Percentiles rank a stretch among this genome's conserved stretches.
phyloP scores from a whole-genome alignment of 2,888 invertebrate species.

The Mesoligia furuncula region DNA sequence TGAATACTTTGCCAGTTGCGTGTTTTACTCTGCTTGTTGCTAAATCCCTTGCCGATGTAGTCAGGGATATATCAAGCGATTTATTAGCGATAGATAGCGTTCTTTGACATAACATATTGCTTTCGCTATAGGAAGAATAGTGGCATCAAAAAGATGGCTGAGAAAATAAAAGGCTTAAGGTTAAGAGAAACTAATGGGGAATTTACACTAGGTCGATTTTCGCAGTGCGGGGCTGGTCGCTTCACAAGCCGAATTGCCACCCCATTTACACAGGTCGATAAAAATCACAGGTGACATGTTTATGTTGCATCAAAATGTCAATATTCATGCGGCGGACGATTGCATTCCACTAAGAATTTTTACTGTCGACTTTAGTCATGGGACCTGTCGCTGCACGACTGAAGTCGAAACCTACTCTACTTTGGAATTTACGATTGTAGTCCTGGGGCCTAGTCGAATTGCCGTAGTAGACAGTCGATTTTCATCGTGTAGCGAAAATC shows the following conservation, averaged over 20 bases:
- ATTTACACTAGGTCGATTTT: neutral
- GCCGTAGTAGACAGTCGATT: too few species aligned
- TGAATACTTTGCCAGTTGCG: slow-evolving; percentile 29
- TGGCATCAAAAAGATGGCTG: neutral
- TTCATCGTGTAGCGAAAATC: too few species aligned
- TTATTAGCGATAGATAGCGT: neutral
- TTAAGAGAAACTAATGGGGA: neutral
- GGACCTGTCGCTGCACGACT: too few species aligned
- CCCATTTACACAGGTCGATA: neutral
- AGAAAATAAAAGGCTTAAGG: neutral
- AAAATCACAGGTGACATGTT: neutral
- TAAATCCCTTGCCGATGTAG: slow-evolving; percentile 21
- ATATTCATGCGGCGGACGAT: too few species aligned
- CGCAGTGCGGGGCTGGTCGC: fast-evolving
- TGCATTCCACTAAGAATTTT: too few species aligned
- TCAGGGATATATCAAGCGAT: slow-evolving; percentile 3
- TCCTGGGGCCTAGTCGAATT: too few species aligned
- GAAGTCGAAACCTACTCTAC: too few species aligned
- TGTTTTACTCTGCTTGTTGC: slow-evolving; percentile 28
- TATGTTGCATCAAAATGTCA: too few species aligned
- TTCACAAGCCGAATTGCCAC: neutral
- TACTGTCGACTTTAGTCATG: too few species aligned
- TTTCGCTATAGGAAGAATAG: neutral
- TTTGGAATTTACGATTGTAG: too few species aligned
- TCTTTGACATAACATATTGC: neutral